Evolutionary conservation across 2,797 vertebrate species (phyloP).

Genomic region (Lagodon rhomboides): DNA sequence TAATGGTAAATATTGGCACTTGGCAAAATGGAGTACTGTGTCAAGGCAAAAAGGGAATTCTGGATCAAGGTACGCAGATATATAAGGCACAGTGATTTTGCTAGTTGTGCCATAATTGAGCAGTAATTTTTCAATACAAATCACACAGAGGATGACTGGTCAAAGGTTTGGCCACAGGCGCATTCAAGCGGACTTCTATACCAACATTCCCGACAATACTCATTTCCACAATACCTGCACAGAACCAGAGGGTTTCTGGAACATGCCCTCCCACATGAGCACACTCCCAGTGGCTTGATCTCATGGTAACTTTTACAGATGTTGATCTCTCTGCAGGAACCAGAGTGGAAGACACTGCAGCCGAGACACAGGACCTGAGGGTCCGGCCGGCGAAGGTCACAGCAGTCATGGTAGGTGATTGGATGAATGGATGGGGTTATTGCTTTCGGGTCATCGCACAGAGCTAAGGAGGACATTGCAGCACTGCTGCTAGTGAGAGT

Average conservation of each 20-base stretch:
- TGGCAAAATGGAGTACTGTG: not conserved
- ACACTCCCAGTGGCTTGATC: not conserved
- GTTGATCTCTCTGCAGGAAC: constrained; percentile 31
- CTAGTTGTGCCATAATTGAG: constrained; percentile 38
- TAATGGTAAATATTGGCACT: constrained; percentile 34
- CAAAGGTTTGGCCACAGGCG: constrained; percentile 73
- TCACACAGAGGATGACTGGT: constrained; percentile 75
- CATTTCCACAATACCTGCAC: constrained; percentile 77
- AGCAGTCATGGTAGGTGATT: constrained; percentile 71
- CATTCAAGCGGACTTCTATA: constrained; percentile 72
- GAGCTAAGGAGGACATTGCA: constrained; percentile 20
- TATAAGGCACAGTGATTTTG: constrained; percentile 67
- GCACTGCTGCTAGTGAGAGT: not conserved
- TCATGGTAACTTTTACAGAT: constrained; percentile 42
- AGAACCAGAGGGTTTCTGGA: constrained; percentile 51
- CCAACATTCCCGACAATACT: constrained; percentile 79
- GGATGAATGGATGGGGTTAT: not conserved
- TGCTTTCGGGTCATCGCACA: constrained; percentile 3
- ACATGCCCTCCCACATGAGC: constrained; percentile 57
- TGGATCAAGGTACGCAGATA: constrained; percentile 7
- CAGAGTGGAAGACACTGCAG: constrained; percentile 76
- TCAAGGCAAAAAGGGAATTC: too few relatives aligned
- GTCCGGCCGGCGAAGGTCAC: constrained; percentile 31
- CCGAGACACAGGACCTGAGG: constrained; percentile 64
- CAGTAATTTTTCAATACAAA: not conserved